These are phyloP conservation scores for Chaenogobius annularis DNA, from an alignment of 2,113 vertebrate genomes.

Conservation along the genomic window DNA sequence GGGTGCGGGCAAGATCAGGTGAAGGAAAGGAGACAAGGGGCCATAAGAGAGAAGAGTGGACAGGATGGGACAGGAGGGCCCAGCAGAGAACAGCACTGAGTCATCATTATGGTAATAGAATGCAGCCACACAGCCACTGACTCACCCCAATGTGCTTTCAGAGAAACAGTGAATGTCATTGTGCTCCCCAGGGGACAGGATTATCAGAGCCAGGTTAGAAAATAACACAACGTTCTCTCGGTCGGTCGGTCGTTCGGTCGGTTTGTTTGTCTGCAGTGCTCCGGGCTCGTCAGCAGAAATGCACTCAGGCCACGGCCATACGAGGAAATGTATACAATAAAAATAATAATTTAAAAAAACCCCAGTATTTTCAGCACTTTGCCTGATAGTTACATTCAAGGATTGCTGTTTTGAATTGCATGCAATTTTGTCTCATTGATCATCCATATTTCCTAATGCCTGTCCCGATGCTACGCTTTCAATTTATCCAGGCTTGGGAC, in stretches of 20 bases:
- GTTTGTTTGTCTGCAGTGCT: conserved; percentile 25
- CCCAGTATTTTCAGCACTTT: too few relatives aligned
- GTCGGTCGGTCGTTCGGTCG: conserved; percentile 11
- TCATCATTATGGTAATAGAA: conserved; percentile 66
- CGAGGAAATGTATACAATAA: neutral
- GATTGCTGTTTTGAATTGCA: too few relatives aligned
- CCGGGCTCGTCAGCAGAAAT: conserved; percentile 5
- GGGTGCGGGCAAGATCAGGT: conserved; percentile 40
- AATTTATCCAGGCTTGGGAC: too few relatives aligned
- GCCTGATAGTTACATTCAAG: too few relatives aligned
- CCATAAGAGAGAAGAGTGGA: conserved; percentile 18
- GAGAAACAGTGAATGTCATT: conserved; percentile 53
- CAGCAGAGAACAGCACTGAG: conserved; percentile 58
- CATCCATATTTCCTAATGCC: too few relatives aligned
- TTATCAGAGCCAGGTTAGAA: conserved; percentile 51
- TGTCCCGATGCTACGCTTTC: too few relatives aligned
- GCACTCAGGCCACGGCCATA: conserved; percentile 5
- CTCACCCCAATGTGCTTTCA: conserved; percentile 58
- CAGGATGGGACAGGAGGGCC: conserved; percentile 45
- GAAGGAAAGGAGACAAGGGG: conserved; percentile 40
- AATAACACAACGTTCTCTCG: conserved; percentile 22
- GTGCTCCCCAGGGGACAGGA: conserved; percentile 30
- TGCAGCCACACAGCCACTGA: conserved; percentile 40
- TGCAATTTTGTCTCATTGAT: too few relatives aligned
- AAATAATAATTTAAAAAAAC: neutral